phyloP scores from a whole-genome alignment of 2,797 vertebrate genomes.

The Anguilla anguilla region DNA sequence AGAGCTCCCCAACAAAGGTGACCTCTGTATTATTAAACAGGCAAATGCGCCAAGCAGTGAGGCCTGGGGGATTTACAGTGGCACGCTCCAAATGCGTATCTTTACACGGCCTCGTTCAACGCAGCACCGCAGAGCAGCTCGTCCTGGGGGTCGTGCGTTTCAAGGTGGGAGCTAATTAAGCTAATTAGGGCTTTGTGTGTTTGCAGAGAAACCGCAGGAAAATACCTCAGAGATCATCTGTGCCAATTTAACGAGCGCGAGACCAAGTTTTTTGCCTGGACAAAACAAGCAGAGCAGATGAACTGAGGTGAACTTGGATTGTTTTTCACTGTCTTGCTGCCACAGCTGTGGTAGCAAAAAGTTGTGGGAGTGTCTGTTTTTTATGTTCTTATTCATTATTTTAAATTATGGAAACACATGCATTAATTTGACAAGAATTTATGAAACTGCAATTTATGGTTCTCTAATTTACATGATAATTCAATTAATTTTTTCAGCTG shows the following conservation, averaged over 20 bases:
- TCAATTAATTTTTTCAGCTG: neutral
- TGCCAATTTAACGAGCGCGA: neutral
- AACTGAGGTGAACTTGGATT: neutral
- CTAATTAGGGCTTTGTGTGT: neutral
- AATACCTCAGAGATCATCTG: neutral
- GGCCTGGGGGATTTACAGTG: slow-evolving; percentile 9
- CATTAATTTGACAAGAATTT: neutral
- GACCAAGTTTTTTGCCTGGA: neutral
- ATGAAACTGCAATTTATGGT: neutral
- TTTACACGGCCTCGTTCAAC: neutral
- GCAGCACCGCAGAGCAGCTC: neutral
- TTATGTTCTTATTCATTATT: neutral
- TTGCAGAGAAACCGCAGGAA: neutral
- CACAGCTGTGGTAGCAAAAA: neutral
- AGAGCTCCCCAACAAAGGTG: neutral
- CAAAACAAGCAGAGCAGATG: neutral
- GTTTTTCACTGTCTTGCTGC: neutral
- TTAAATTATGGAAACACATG: neutral
- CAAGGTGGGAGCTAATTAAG: slow-evolving; percentile 20
- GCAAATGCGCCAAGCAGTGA: neutral
- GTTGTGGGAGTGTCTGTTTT: neutral
- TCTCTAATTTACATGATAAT: neutral
- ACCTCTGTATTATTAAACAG: slow-evolving; percentile 13
- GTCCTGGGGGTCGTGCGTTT: neutral
- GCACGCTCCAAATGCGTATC: neutral